Evolutionary conservation across 2,888 invertebrate genomes (phyloP), one percentile per base, ranked within the genome.

Genomic region (Synanthedon vespiformis): DNA sequence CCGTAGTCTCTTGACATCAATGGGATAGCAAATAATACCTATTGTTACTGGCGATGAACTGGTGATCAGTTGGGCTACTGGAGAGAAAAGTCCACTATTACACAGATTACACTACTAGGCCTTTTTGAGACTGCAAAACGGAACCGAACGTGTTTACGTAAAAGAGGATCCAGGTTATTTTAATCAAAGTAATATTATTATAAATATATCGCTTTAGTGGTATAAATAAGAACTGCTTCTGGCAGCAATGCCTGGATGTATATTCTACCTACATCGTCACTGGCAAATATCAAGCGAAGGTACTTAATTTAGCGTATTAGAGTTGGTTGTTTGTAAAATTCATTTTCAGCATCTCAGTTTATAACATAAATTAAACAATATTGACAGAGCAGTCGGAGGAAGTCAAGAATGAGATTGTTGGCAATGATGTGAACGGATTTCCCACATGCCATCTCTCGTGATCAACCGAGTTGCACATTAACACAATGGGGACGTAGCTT

Each of bases 81-180:
- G 34, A 8, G 6, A 34, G 34, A 34, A 34, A 34, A 34, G 10
- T 34, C 34, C 34, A 34, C 10, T 34, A 10, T 10, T 10, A 34
- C 6, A 8, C 8, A 10, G 5, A 10, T 10, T 10, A 34, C 6
- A 8, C 8, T 34, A 22, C 22, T 5, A 22, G 18, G 8, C 14
- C 44, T 14, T 11, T 44, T 44, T 14, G 13, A 14, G 6, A 4
- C 12, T 44, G 6, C 44, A 44, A 44, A 34, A 8, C 11, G 12
- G 12, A 44, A 6, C 6, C 44, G n/a, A 44, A 13, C n/a, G 44
- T 44, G 22, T 11, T 48, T 48, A 16, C 41, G 58, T 54, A 53
- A 55, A 53, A 34, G 50, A 52, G 53, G 60, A 69, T 65, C 58
- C 59, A 61, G 64, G 59, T 57, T 48, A 63, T 63, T 62, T 59